Evolutionary conservation across 2,797 vertebrate species (phyloP).

Genomic region (Hoplostethus mediterraneus): DNA sequence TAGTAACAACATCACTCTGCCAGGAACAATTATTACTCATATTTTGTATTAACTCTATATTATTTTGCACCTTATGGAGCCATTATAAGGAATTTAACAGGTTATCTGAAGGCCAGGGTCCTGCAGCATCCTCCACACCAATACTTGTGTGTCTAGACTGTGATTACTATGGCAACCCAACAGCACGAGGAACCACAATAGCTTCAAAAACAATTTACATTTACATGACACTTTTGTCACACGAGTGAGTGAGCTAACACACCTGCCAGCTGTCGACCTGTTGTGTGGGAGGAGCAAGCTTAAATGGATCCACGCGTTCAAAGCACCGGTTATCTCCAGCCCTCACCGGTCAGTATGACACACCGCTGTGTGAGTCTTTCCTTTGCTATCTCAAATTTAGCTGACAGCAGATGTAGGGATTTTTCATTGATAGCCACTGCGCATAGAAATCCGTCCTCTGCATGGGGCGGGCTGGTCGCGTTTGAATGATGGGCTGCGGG

Average conservation of each 20-base stretch:
- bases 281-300: slow-evolving; percentile 29
- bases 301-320: neutral
- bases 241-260: slow-evolving; percentile 19
- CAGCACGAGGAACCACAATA: slow-evolving; percentile 33
- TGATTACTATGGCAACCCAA: neutral
- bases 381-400: neutral
- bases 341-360: neutral
- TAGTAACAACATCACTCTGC: too few relatives aligned
- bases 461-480: neutral
- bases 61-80: too few relatives aligned
- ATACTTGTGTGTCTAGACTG: neutral
- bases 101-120: too few relatives aligned
- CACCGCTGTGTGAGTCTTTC: neutral
- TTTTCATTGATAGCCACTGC: neutral
- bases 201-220: slow-evolving; percentile 62
- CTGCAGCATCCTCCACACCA: too few relatives aligned
- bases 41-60: too few relatives aligned
- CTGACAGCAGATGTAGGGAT: neutral
- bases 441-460: neutral
- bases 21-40: too few relatives aligned
- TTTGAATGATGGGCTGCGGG: slow-evolving; percentile 62
- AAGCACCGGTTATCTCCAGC: slow-evolving; percentile 10
- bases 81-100: too few relatives aligned
- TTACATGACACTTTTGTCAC: slow-evolving; percentile 47
- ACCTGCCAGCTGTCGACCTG: slow-evolving; percentile 32